Conservation (phyloP, 2,888 invertebrate species). For the Strigamia crassipes region DNA sequence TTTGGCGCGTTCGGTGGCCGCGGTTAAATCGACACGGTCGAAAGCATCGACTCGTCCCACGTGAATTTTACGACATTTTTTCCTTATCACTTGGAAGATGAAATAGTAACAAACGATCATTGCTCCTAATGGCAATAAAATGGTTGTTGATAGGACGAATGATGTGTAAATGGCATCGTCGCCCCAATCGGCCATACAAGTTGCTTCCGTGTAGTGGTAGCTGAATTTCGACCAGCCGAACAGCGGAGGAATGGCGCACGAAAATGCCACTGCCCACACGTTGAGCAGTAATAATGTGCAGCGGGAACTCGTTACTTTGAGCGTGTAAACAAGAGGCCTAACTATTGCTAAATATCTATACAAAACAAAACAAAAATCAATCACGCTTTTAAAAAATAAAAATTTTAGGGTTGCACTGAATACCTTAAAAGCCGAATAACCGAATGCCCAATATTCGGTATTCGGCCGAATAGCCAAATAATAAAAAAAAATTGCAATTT, state of each 20-base stretch:
- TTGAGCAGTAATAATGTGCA: conserved; percentile 44
- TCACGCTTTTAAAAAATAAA: neutral
- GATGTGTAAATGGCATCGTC: conserved; percentile 44
- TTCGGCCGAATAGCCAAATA: no score
- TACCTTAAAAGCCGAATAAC: no score
- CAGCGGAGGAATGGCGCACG: conserved; percentile 47
- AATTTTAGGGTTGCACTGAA: no score
- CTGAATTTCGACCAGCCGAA: conserved; percentile 49
- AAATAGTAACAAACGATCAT: conserved; percentile 50
- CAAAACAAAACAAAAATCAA: neutral
- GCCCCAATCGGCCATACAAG: conserved; percentile 47
- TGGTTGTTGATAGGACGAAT: conserved; percentile 37
- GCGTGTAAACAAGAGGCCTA: conserved; percentile 47
- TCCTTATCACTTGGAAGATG: conserved; percentile 52
- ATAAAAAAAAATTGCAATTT: no score
- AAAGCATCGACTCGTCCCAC: conserved; percentile 51
- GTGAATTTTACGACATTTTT: conserved; percentile 52
- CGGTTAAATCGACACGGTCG: neutral
- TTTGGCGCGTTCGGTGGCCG: neutral
- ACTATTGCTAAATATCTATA: conserved; percentile 49
- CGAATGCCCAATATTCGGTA: no score
- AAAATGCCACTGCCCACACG: conserved; percentile 46
- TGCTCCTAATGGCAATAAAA: conserved; percentile 44
- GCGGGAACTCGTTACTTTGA: conserved; percentile 46
- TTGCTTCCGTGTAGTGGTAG: conserved; percentile 33